phyloP scores from a whole-genome alignment of 2,888 invertebrate genomes.

The Polia nebulosa region DNA sequence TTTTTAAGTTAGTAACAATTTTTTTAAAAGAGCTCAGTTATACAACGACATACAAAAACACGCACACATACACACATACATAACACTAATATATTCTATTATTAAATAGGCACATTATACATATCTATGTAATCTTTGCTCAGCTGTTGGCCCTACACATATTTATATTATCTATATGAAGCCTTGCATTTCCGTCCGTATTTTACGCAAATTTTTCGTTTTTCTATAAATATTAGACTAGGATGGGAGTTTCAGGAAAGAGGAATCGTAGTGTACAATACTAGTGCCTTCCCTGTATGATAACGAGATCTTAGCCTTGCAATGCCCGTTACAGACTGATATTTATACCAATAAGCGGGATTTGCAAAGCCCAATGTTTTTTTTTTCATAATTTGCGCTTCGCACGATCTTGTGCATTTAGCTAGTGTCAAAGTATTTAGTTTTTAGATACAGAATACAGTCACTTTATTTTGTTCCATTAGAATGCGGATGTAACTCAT shows the following conservation, averaged over 20 bases:
- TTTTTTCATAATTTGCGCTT: too few relatives aligned
- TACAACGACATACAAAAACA: constrained; percentile 69
- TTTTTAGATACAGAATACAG: too few relatives aligned
- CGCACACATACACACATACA: constrained; percentile 61
- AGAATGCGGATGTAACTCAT: too few relatives aligned
- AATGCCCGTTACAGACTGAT: background rate
- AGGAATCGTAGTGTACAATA: background rate
- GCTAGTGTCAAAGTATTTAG: too few relatives aligned
- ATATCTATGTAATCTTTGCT: constrained; percentile 6
- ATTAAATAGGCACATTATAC: constrained; percentile 7
- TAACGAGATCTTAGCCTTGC: background rate
- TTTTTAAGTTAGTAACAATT: too few relatives aligned
- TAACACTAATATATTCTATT: constrained; percentile 46
- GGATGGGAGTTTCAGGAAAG: too few relatives aligned
- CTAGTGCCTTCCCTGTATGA: background rate
- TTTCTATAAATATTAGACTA: background rate
- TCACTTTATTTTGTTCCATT: too few relatives aligned
- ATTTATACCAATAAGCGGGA: too few relatives aligned
- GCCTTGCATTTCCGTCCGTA: background rate
- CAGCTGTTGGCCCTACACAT: background rate
- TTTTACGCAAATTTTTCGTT: background rate
- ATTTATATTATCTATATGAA: background rate
- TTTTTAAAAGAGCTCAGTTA: constrained; percentile 69
- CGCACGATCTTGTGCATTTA: too few relatives aligned
- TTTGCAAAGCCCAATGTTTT: too few relatives aligned